Percentiles rank a stretch among this genome's conserved stretches.
These are phyloP conservation scores for Euura lappo DNA, from an alignment of 1,140 invertebrate genomes.

Conservation along the genomic window DNA sequence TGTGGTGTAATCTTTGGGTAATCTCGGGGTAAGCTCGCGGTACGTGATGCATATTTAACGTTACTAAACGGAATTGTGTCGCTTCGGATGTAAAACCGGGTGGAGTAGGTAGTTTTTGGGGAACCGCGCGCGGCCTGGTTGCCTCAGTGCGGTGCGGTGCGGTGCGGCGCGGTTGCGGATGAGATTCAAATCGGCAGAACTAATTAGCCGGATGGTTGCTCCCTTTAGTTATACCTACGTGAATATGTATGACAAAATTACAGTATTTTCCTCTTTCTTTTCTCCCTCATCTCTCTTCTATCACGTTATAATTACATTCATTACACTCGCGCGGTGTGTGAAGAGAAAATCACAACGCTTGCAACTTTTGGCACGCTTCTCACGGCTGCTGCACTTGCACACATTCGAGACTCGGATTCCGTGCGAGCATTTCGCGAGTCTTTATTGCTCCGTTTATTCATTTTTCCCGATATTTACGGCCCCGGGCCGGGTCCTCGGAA, in stretches of 20 bases:
- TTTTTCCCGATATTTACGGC: not conserved
- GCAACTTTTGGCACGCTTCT: not conserved
- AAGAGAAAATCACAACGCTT: no score
- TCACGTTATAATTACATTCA: no score
- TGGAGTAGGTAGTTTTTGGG: not conserved
- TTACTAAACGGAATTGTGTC: not conserved
- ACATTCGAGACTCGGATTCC: not conserved
- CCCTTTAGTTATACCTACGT: not conserved
- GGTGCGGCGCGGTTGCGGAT: no score
- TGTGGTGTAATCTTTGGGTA: constrained; percentile 1
- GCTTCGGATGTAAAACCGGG: not conserved
- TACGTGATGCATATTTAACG: constrained; percentile 5
- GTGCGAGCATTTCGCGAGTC: not conserved
- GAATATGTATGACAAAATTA: no score
- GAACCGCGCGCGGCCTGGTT: no score
- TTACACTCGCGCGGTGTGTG: no score
- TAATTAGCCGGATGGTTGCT: not conserved
- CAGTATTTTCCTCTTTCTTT: no score
- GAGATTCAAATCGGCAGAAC: not conserved
- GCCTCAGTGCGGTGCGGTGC: no score
- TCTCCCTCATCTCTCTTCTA: no score
- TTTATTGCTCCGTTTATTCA: not conserved
- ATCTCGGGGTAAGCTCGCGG: not conserved
- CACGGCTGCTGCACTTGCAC: not conserved
- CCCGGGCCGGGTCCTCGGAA: not conserved